Evolutionary conservation across 2,797 vertebrate genomes (phyloP), one percentile per base, ranked within the genome.

Genomic region (Pseudomugil tenellus): DNA sequence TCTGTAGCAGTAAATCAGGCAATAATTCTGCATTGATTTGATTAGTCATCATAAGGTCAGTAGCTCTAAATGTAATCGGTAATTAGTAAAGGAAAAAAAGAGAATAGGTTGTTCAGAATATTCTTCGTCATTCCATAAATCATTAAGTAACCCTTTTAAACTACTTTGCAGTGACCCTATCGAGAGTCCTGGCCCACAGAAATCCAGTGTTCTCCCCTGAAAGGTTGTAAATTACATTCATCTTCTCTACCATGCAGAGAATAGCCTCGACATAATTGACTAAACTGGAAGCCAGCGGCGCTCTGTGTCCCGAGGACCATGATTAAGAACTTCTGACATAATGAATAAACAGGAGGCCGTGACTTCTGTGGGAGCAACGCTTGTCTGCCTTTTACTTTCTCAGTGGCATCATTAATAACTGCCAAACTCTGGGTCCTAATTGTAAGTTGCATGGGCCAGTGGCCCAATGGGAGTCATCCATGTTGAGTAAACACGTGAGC

Each of bases 341-440:
- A 76, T 86, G 79, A 86, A 83, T 85, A 88, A 87, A 87, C 80
- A 89, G 48, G 69, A 82, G 69, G 69, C 71, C 37, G 23, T 37
- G 49, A 57, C 63, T 39, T 86, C 67, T 86, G 81, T 74, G 61
- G 67, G 76, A 77, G 81, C 84, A 66, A 83, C 74, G 63, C 76
- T 89, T 73, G 76, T 74, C 79, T 85, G 80, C 80, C 77, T 82
- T 90, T 87, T 88, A 76, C 86, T 81, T 67, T 72, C 70, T 84
- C 60, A 80, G 70, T 76, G 77, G 76, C 60, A 66, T 87, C 81
- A 88, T 92, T 88, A 92, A 91, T 90, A 87, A 86, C 86, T 88
- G 84, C 74, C 88, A 89, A 82, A 79, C 70, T 56, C 65, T 70
- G 85, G 54, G 67, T 85, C 70, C 58, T 87, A 91, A 91, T 91